phyloP scores from a whole-genome alignment of 2,888 invertebrate species.

The Mesochorus sp. region DNA sequence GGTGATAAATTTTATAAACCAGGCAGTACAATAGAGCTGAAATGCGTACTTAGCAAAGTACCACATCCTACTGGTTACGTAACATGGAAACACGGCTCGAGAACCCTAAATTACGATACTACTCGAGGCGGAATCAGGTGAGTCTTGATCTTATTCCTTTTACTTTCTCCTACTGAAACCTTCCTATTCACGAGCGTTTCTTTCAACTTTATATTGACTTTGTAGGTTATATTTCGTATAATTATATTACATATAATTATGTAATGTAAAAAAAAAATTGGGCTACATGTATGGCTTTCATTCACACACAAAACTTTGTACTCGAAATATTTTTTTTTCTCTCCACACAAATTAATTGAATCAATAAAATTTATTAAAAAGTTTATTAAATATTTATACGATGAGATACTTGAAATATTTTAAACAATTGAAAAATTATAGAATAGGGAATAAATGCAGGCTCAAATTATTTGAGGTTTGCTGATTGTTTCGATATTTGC shows the following conservation, averaged over 20 bases:
- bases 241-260: too few relatives aligned
- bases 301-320: not conserved
- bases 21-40: constrained; percentile 91
- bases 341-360: too few relatives aligned
- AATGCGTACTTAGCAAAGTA: constrained; percentile 91
- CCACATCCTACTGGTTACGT: constrained; percentile 90
- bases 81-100: constrained; percentile 90
- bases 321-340: too few relatives aligned
- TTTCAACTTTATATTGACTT: too few relatives aligned
- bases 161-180: too few relatives aligned
- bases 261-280: too few relatives aligned
- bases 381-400: too few relatives aligned
- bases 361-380: too few relatives aligned
- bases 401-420: too few relatives aligned
- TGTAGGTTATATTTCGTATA: too few relatives aligned
- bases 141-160: constrained; percentile 64
- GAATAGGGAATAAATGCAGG: not conserved
- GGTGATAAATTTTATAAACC: constrained; percentile 92
- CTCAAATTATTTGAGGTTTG: not conserved
- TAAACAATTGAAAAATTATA: not conserved
- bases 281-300: too few relatives aligned
- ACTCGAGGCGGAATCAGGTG: constrained; percentile 92
- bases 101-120: constrained; percentile 90
- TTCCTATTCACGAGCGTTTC: too few relatives aligned
- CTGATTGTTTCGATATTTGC: not conserved